Evolutionary conservation across 2,113 vertebrate genomes (phyloP).

Genomic region (Calidris pygmaea): DNA sequence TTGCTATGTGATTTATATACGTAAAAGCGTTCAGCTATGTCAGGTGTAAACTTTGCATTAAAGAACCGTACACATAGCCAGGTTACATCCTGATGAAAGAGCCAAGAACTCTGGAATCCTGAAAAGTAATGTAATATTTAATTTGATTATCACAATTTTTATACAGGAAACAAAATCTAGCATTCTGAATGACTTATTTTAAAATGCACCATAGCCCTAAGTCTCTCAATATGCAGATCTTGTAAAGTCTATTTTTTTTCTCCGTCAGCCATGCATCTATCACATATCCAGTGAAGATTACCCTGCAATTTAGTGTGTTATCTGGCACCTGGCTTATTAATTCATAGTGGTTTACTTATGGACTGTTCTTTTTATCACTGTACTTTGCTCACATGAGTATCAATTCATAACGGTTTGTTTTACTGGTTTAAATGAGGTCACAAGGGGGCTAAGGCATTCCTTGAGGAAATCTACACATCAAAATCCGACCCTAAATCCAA

Average conservation of each 20-base stretch:
- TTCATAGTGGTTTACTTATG: not conserved
- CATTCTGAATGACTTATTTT: not conserved
- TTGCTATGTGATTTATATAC: slow-evolving; percentile 78
- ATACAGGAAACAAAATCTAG: not conserved
- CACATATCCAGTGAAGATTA: not conserved
- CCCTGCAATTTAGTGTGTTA: not conserved
- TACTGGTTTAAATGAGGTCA: not conserved
- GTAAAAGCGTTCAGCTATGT: slow-evolving; percentile 75
- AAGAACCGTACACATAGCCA: not conserved
- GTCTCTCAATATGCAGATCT: not conserved
- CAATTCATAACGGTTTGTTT: not conserved
- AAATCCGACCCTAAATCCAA: not conserved
- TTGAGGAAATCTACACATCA: not conserved
- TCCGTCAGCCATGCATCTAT: not conserved
- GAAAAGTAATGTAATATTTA: not conserved
- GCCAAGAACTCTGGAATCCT: not conserved
- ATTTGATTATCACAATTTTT: not conserved
- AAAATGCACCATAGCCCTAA: not conserved
- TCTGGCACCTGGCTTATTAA: not conserved
- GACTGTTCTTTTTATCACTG: not conserved
- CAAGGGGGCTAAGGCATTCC: not conserved
- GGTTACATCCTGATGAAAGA: not conserved
- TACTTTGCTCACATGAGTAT: not conserved
- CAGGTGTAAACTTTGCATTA: slow-evolving; percentile 54
- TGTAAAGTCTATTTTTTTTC: not conserved